Conservation (phyloP, 2,113 vertebrate genomes). For the Microtus pennsylvanicus region DNA sequence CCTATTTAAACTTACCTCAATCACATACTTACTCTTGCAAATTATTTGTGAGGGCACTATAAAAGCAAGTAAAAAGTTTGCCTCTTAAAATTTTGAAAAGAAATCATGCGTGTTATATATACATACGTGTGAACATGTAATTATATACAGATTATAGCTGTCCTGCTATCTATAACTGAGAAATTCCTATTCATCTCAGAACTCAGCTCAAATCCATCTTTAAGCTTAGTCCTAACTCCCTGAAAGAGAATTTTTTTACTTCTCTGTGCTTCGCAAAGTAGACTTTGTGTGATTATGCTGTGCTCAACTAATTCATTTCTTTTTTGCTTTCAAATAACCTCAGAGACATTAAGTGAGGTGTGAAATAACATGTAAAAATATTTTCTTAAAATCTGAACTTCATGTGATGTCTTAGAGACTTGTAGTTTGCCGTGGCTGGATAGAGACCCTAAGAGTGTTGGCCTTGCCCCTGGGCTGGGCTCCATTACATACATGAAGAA, state of each 20-base stretch:
- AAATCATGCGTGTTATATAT: background rate
- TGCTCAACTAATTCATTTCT: background rate
- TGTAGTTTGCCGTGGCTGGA: background rate
- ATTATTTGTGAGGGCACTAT: constrained; percentile 18
- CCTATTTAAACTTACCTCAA: background rate
- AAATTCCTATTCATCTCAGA: background rate
- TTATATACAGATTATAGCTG: background rate
- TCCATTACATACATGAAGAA: background rate
- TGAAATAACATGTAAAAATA: background rate
- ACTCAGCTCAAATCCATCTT: background rate
- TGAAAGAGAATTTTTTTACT: background rate
- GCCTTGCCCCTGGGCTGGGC: background rate
- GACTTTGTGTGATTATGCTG: background rate
- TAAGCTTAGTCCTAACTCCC: background rate
- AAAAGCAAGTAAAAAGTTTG: background rate
- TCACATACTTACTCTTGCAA: constrained; percentile 2
- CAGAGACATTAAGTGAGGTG: background rate
- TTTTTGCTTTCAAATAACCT: background rate
- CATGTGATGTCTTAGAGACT: background rate
- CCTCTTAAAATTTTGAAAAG: constrained; percentile 32
- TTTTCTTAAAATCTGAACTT: constrained; percentile 9
- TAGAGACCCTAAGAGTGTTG: background rate
- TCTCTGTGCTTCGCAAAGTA: background rate
- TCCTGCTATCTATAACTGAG: background rate
- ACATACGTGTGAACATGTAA: background rate